Conservation (phyloP, 2,797 vertebrate genomes). For the Agapornis canus region DNA sequence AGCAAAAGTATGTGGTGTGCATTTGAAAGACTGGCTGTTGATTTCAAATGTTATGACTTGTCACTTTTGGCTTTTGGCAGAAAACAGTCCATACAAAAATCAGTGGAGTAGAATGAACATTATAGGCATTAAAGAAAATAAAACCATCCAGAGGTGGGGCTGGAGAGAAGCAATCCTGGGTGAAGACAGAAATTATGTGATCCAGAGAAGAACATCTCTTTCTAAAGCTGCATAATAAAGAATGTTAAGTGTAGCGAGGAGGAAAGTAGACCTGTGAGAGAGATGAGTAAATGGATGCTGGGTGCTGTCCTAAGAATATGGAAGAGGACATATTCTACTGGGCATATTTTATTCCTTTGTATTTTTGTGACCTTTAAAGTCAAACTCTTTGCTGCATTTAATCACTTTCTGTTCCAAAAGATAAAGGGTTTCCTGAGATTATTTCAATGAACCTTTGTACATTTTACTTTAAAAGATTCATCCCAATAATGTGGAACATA, state of each 20-base stretch:
- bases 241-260: background rate
- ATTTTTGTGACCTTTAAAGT: background rate
- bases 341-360: background rate
- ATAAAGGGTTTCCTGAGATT: background rate
- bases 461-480: background rate
- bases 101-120: background rate
- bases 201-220: background rate
- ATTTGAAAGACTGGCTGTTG: background rate
- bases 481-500: background rate
- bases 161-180: background rate
- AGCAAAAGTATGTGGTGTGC: background rate
- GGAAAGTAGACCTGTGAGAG: background rate
- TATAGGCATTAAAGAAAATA: background rate
- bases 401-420: background rate
- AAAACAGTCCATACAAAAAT: background rate
- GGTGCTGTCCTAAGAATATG: background rate
- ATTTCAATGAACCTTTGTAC: background rate
- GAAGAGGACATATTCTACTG: background rate
- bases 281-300: background rate
- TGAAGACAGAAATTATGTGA: background rate
- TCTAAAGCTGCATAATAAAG: background rate
- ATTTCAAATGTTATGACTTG: background rate
- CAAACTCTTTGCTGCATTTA: background rate
- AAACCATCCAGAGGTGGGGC: background rate
- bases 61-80: background rate